phyloP scores from a whole-genome alignment of 2,888 invertebrate species.

The Herminia tarsipennalis region DNA sequence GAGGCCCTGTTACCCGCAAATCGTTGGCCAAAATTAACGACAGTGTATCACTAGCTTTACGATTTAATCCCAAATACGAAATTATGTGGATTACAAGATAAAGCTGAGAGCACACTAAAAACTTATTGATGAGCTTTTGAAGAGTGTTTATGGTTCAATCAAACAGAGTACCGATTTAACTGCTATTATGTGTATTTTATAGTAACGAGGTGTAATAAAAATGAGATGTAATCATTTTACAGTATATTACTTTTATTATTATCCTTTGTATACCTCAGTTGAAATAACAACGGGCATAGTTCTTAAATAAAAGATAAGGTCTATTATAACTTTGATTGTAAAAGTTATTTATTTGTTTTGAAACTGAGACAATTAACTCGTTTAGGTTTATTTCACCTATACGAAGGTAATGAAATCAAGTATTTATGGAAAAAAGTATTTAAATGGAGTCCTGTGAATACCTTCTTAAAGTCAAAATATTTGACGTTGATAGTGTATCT shows the following conservation, averaged over 20 bases:
- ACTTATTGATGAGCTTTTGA: constrained; percentile 56
- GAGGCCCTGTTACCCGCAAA: not conserved
- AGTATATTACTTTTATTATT: not conserved
- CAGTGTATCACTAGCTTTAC: constrained; percentile 42
- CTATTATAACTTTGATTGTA: no score
- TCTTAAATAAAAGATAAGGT: no score
- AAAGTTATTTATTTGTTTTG: no score
- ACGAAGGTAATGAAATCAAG: no score
- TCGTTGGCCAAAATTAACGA: not conserved
- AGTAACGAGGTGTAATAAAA: constrained; percentile 24
- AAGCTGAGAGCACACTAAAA: constrained; percentile 52
- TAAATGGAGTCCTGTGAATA: no score
- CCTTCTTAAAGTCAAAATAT: no score
- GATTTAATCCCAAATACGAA: constrained; percentile 48
- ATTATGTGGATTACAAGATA: constrained; percentile 55
- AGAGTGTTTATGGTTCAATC: constrained; percentile 52
- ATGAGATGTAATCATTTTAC: not conserved
- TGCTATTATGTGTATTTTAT: constrained; percentile 38
- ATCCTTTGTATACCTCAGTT: no score
- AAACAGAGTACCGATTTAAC: constrained; percentile 43
- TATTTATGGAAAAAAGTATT: no score
- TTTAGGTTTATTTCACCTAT: no score
- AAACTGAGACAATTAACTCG: no score
- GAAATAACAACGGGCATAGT: no score
- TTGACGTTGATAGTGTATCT: no score